Conservation (phyloP, 2,797 vertebrate genomes). For the Diplodus puntazzo region DNA sequence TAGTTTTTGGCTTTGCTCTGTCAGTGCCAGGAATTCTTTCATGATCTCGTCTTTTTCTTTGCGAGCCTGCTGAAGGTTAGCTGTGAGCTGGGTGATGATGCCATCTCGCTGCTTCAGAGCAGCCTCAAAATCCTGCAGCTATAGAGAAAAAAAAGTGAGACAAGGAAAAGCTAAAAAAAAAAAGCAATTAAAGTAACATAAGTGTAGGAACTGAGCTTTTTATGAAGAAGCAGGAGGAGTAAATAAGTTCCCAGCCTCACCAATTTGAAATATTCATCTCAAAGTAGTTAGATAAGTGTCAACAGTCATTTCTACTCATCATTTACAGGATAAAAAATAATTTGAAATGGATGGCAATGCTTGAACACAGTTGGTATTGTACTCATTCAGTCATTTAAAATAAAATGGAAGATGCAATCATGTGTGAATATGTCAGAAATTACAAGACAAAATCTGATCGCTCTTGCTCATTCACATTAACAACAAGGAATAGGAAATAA, state of each 20-base stretch:
- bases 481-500: not conserved
- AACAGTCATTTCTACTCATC: not conserved
- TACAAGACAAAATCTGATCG: not conserved
- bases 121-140: conserved; percentile 97
- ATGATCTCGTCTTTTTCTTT: conserved; percentile 96
- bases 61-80: conserved; percentile 96
- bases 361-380: not conserved
- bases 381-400: not conserved
- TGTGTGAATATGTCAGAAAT: not conserved
- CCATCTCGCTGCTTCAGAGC: conserved; percentile 96
- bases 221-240: not conserved
- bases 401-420: not conserved
- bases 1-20: conserved; percentile 96
- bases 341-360: not conserved
- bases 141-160: not conserved
- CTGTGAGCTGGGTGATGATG: conserved; percentile 97
- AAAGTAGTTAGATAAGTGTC: not conserved
- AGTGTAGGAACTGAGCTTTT: not conserved
- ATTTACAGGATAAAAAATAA: not conserved
- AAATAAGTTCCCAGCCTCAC: not conserved
- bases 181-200: not conserved
- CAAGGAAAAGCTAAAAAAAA: not conserved
- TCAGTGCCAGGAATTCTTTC: conserved; percentile 95
- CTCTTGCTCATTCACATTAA: not conserved
- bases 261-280: not conserved